Evolutionary conservation across 2,797 vertebrate genomes (phyloP).

Genomic region (Tapirus indicus): DNA sequence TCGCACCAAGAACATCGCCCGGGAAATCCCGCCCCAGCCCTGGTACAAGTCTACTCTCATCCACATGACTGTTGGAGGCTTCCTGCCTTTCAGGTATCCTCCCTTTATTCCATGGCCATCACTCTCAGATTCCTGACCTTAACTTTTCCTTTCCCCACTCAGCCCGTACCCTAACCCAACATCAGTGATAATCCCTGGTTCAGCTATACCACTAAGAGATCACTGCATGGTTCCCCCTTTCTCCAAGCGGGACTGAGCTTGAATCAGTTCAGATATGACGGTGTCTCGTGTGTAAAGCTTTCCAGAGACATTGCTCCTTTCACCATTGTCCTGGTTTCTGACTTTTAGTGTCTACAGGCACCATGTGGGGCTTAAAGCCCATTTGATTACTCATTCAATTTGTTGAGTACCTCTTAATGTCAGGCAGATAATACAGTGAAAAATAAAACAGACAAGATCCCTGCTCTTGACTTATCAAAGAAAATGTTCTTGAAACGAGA

Average conservation of each 20-base stretch:
- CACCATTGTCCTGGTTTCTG: not conserved
- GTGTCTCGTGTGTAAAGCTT: not conserved
- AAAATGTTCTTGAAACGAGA: slow-evolving; percentile 48
- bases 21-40: slow-evolving; percentile 95
- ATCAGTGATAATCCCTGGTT: not conserved
- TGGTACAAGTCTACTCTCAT: slow-evolving; percentile 95
- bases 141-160: not conserved
- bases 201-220: not conserved
- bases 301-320: not conserved
- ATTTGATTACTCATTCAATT: not conserved
- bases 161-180: not conserved
- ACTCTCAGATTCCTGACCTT: not conserved
- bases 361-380: not conserved
- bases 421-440: not conserved
- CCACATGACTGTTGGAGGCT: slow-evolving; percentile 97
- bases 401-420: not conserved
- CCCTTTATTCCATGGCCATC: not conserved
- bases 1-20: slow-evolving; percentile 95
- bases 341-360: not conserved
- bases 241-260: not conserved
- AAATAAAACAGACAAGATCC: slow-evolving; percentile 39
- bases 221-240: not conserved
- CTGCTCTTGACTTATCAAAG: not conserved
- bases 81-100: slow-evolving; percentile 96
- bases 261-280: not conserved